A percentile compares a stretch with the other conserved stretches of the same genome.
Conservation (phyloP, 2,888 invertebrate species). For the Tanypteryx hageni region DNA sequence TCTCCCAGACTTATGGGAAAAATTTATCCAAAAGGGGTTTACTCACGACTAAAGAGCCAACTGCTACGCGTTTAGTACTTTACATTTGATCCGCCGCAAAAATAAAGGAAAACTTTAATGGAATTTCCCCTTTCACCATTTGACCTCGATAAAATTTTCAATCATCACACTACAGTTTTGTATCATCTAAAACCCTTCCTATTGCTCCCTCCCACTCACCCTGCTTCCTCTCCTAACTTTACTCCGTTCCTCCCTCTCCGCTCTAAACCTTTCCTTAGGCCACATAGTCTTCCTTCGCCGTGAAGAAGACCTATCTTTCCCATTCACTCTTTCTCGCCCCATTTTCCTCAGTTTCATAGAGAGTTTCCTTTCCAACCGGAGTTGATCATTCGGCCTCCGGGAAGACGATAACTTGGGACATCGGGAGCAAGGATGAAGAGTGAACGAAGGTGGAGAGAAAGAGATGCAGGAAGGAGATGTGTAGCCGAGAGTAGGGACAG, state of each 20-base stretch:
- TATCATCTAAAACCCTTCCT: too few relatives aligned
- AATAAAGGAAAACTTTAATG: not conserved
- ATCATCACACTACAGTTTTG: too few relatives aligned
- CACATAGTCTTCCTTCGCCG: constrained; percentile 2
- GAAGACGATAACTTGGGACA: not conserved
- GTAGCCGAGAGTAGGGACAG: not conserved
- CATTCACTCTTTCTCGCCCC: not conserved
- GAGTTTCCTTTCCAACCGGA: not conserved
- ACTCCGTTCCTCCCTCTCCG: too few relatives aligned
- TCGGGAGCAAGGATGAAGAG: not conserved
- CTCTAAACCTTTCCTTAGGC: too few relatives aligned
- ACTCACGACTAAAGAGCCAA: not conserved
- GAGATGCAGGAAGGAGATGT: not conserved
- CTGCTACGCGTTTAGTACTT: not conserved
- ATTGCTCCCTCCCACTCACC: too few relatives aligned
- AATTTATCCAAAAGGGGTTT: not conserved
- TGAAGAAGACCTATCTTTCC: not conserved
- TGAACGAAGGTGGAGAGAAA: not conserved
- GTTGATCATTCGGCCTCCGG: constrained; percentile 36
- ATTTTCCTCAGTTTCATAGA: not conserved
- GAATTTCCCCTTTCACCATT: not conserved
- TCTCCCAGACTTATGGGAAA: not conserved
- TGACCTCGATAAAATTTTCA: not conserved
- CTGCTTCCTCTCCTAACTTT: too few relatives aligned
- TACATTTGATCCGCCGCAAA: not conserved